Base-by-base conservation (phyloP, 2,888 invertebrate genomes). In the Macrosoma leucophasiata region DNA sequence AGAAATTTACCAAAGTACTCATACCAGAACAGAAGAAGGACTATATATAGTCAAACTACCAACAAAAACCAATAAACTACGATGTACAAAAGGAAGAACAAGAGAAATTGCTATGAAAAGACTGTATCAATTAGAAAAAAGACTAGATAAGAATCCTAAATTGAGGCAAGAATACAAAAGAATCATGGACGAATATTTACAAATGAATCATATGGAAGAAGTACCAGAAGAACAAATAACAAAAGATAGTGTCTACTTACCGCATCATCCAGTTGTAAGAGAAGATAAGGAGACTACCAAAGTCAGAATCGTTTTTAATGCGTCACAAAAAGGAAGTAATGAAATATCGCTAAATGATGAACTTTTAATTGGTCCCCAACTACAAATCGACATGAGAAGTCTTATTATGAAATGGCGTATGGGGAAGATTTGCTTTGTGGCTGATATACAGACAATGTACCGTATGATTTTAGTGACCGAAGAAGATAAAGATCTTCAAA, bases 81-180 rank as follows among this genome's bases (percentile, higher is more conserved):
- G 30, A 27, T 31, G 40, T 11, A 21, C 23, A 10, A 15, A 41
- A 20, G 46, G 50, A 4, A 41, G 45, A 11, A 49, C 49, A 22
- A 43, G 26, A 40, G 39, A 39, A 4, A 46, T 43, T 24, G 49
- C 52, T 8, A 19, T 33, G 11, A 28, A 28, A 18, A 46, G 50
- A 47, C 33, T 53, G 13, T 10, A 30, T 9, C 41, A 36, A 31
- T 25, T 46, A 35, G 44, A 52, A 32, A 37, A 18, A 30, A 40
- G 30, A 25, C 24, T 8, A 36, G 31, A 36, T 13, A 26, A 1
- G 18, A 27, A 36, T 21, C 4, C 9, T 7, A 27, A 19, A 11
- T 17, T 23, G 7, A 18, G 26, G 18, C 7, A 26, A 4, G 26
- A 14, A 8, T 23, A 19, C 4, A 20, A 9, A 2, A 39, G 34